Conservation (phyloP, 2,888 invertebrate genomes). For the Prosopocoilus inquinatus region DNA sequence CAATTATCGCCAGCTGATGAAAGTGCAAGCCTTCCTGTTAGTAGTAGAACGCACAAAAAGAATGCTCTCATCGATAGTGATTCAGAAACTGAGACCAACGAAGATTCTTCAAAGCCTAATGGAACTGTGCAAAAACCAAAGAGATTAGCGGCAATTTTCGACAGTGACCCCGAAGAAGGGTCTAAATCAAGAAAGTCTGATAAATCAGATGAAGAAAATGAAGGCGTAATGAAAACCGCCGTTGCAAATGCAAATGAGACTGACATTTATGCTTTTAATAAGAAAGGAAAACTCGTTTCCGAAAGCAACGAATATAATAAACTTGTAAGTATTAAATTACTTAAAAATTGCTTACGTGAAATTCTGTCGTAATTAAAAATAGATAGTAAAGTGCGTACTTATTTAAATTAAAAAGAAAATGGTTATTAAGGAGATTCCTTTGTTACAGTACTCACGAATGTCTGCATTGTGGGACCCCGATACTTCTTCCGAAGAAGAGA, state of each 20-base stretch:
- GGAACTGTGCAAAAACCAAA: constrained; percentile 6
- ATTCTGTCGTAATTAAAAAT: neutral
- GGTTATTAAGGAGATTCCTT: constrained; percentile 15
- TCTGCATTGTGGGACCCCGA: constrained; percentile 58
- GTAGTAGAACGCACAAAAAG: neutral
- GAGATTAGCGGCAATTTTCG: constrained; percentile 19
- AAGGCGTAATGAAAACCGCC: neutral
- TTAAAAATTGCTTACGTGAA: neutral
- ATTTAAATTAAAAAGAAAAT: neutral
- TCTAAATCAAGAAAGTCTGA: constrained; percentile 12
- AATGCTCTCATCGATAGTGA: neutral
- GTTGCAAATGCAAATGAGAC: constrained; percentile 6
- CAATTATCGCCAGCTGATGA: neutral
- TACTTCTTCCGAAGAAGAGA: constrained; percentile 49
- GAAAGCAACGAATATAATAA: constrained; percentile 15
- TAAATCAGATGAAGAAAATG: constrained; percentile 23
- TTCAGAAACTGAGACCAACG: neutral
- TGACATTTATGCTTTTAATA: constrained; percentile 24
- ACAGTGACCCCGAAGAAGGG: constrained; percentile 29
- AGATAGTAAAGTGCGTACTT: neutral
- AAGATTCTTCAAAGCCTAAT: constrained; percentile 1
- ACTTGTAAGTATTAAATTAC: neutral
- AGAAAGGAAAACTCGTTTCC: constrained; percentile 23
- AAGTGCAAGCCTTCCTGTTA: neutral
- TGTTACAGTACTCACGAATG: constrained; percentile 38